These are phyloP conservation scores for Gambusia yucatana DNA, from an alignment of 2,797 vertebrate genomes.

Conservation along the genomic window DNA sequence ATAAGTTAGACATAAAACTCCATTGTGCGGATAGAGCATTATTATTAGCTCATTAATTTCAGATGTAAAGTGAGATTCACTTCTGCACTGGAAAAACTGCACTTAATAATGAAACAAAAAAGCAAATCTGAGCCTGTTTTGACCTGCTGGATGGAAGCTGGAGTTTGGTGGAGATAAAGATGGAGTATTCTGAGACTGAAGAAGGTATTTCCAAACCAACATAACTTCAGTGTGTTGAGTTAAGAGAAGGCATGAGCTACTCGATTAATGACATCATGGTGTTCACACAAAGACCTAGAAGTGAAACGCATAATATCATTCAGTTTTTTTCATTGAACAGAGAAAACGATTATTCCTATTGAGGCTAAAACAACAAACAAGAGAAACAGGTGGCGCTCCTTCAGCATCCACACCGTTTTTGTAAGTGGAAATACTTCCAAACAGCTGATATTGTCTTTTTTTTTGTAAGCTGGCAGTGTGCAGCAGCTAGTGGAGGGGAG, in stretches of 20 bases:
- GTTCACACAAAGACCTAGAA: not conserved
- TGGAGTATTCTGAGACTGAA: not conserved
- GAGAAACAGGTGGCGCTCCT: not conserved
- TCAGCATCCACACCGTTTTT: not conserved
- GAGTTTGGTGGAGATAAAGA: not conserved
- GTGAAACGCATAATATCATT: not conserved
- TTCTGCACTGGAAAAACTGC: not conserved
- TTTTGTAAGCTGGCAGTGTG: not conserved
- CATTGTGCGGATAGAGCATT: not conserved
- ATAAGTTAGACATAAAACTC: not conserved
- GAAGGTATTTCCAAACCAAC: not conserved
- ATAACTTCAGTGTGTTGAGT: not conserved
- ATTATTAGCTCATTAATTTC: constrained; percentile 12
- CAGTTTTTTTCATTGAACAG: not conserved
- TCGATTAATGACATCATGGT: not conserved
- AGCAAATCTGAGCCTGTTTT: not conserved
- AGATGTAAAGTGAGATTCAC: not conserved
- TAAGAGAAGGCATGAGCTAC: not conserved
- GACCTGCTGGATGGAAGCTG: not conserved
- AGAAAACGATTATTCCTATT: not conserved
- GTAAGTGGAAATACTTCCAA: not conserved
- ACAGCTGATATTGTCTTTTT: not conserved
- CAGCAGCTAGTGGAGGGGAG: not conserved
- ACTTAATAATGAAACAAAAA: not conserved
- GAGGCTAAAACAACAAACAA: not conserved